phyloP scores from a whole-genome alignment of 2,797 vertebrate genomes.

The Muraenolepis orangiensis region DNA sequence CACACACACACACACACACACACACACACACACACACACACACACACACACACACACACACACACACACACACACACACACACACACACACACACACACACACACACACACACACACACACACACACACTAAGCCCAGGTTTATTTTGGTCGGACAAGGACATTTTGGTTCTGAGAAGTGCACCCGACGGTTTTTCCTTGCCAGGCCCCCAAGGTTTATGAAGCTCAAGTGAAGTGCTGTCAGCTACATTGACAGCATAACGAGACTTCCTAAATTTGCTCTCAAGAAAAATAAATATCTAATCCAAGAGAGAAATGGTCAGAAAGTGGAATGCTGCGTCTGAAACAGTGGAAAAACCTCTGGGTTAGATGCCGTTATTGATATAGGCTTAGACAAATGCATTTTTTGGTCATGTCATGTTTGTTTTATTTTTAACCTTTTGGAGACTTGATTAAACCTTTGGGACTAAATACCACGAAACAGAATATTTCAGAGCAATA shows the following conservation, averaged over 20 bases:
- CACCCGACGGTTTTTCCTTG: constrained; percentile 40
- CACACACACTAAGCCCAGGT: constrained; percentile 32
- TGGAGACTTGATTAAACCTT: background rate
- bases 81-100: constrained; percentile 26
- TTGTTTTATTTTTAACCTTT: background rate
- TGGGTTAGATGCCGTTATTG: background rate
- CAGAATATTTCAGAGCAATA: background rate
- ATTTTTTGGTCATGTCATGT: background rate
- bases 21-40: constrained; percentile 27
- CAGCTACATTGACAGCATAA: constrained; percentile 49
- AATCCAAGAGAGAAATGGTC: constrained; percentile 20
- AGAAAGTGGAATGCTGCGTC: background rate
- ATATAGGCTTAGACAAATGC: background rate
- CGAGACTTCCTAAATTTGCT: constrained; percentile 36
- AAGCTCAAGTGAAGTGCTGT: constrained; percentile 38
- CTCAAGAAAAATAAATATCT: constrained; percentile 46
- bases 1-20: too few species aligned
- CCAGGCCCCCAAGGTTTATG: constrained; percentile 38
- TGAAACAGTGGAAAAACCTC: background rate
- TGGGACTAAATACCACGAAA: background rate
- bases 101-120: constrained; percentile 21
- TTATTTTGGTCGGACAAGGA: constrained; percentile 55
- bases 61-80: constrained; percentile 15
- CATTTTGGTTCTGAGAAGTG: constrained; percentile 49
- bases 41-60: too few species aligned